These are phyloP conservation scores for Xanthorhoe designata DNA, from an alignment of 2,888 invertebrate genomes.

Conservation along the genomic window DNA sequence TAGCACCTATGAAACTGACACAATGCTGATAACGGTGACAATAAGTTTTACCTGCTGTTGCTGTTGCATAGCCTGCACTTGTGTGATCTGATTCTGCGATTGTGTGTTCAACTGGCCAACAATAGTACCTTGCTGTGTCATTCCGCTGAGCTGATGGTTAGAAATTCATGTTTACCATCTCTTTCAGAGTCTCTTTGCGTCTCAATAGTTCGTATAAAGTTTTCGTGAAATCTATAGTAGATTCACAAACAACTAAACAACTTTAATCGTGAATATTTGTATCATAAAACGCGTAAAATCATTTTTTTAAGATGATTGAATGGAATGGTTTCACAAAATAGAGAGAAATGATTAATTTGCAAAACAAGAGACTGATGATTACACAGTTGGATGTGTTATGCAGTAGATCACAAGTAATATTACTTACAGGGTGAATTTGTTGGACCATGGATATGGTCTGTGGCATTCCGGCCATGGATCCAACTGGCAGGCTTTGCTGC, in stretches of 20 bases:
- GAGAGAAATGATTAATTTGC: neutral
- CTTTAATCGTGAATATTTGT: too few relatives aligned
- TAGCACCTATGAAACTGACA: neutral
- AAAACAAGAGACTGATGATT: neutral
- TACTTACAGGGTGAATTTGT: constrained; percentile 86
- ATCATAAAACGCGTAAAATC: too few relatives aligned
- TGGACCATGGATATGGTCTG: constrained; percentile 86
- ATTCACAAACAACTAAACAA: too few relatives aligned
- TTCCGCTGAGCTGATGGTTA: constrained; percentile 71
- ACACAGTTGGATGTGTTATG: neutral
- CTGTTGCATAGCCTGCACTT: constrained; percentile 67
- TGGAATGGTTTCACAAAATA: too few relatives aligned
- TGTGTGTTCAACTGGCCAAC: constrained; percentile 69
- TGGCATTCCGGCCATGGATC: constrained; percentile 85
- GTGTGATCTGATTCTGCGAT: constrained; percentile 57
- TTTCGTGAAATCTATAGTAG: neutral
- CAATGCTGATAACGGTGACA: neutral
- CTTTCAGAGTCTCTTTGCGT: neutral
- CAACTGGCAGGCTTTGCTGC: constrained; percentile 88
- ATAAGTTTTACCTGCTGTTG: constrained; percentile 60
- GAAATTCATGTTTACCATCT: constrained; percentile 13
- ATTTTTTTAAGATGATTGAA: too few relatives aligned
- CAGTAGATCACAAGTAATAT: neutral
- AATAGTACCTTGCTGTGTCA: constrained; percentile 78
- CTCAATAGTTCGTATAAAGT: neutral